Evolutionary conservation across 35 echinoderm and acorn worm genomes (phyloP).

Genomic region (Heliocidaris erythrogramma): DNA sequence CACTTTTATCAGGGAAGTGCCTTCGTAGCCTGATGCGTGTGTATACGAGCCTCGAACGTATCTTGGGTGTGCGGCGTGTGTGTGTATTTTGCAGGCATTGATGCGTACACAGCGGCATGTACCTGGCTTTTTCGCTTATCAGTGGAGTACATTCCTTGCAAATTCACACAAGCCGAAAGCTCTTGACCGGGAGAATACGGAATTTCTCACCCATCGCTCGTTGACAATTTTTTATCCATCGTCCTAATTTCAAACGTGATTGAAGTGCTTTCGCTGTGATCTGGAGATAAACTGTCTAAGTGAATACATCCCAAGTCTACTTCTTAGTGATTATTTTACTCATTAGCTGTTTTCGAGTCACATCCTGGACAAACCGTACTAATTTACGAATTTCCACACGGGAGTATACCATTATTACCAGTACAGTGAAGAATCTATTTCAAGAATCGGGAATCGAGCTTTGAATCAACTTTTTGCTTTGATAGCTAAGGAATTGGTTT

Average conservation of each 20-base stretch:
- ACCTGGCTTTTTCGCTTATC: background rate
- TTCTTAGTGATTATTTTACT: background rate
- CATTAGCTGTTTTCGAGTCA: constrained; percentile 28
- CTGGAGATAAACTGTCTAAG: constrained; percentile 28
- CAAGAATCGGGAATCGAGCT: background rate
- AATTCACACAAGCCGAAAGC: background rate
- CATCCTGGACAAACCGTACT: constrained; percentile 20
- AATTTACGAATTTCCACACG: constrained; percentile 30
- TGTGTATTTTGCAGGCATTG: constrained; percentile 33
- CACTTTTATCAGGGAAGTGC: background rate
- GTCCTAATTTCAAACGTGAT: background rate
- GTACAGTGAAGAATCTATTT: background rate
- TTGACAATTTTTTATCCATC: background rate
- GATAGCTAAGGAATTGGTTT: background rate
- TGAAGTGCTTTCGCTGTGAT: constrained; percentile 13
- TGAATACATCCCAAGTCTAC: constrained; percentile 36
- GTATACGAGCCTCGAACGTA: background rate
- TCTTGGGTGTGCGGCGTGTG: background rate
- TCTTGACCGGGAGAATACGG: background rate
- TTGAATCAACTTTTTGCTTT: background rate
- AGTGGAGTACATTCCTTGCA: background rate
- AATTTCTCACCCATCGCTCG: background rate
- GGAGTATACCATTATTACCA: background rate
- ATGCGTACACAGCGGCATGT: background rate
- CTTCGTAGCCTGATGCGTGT: background rate